Percentiles rank a stretch among this genome's conserved stretches.
Evolutionary conservation across 2,888 invertebrate genomes (phyloP).

Genomic region (Dryococelus australis): DNA sequence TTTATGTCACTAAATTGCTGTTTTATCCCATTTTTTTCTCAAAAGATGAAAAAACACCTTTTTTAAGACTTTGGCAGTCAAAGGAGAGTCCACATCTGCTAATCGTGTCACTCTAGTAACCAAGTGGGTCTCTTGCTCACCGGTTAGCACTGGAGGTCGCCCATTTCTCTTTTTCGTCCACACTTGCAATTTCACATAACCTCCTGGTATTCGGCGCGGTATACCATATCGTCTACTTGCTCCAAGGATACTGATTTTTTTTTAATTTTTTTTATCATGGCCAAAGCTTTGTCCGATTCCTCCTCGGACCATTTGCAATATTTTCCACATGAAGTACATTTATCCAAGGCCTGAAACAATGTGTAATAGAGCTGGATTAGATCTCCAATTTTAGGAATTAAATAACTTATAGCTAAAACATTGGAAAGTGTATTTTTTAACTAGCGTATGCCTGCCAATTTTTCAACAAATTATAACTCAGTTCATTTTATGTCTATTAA

Average conservation of each 20-base stretch:
- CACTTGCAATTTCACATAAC: not conserved
- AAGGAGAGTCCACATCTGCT: not conserved
- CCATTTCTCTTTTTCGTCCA: not conserved
- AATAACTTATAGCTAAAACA: too few relatives aligned
- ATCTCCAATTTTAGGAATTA: not conserved
- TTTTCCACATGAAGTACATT: not conserved
- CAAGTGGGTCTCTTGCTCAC: not conserved
- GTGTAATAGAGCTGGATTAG: not conserved
- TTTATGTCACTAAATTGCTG: conserved; percentile 16
- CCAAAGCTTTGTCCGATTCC: not conserved
- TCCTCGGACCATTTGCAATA: not conserved
- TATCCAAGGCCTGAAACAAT: not conserved
- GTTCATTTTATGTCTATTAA: not conserved
- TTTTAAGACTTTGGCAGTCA: not conserved
- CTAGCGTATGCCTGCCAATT: not conserved
- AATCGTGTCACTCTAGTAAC: not conserved
- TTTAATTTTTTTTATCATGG: not conserved
- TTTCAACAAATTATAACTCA: not conserved
- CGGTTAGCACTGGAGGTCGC: not conserved
- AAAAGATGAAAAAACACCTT: not conserved
- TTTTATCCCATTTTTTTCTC: not conserved
- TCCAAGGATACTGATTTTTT: not conserved
- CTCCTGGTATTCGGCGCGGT: not conserved
- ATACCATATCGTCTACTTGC: not conserved
- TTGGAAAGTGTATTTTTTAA: not conserved